Base-by-base conservation (phyloP, 2,888 invertebrate genomes). In the Catocala fraxini region DNA sequence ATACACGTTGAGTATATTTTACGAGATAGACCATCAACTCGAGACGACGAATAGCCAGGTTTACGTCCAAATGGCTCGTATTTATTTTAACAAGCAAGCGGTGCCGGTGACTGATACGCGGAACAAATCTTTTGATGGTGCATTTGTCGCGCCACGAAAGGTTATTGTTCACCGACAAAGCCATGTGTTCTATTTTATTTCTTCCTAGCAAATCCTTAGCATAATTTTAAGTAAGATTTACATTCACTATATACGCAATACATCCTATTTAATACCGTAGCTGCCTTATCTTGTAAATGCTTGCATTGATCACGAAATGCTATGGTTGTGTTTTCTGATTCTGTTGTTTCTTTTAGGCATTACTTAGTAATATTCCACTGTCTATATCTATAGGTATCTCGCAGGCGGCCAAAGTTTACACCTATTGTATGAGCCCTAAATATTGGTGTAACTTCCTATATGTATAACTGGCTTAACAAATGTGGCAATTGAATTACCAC, bases 81-180 rank as follows among this genome's bases (percentile, higher is more conserved):
- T 83, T 86, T 85, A 85, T 85, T 82, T 82, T 81, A 80, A 80
- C 79, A 82, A 84, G 85, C 79, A 77, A 81, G 77, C 73, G 71
- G 79, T 74, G 74, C 77, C 81, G 71, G 81, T 85, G 84, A 87
- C 83, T 76, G 80, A 87, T 85, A 77, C 73, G 79, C 82, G 79
- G 77, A 83, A 77, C 82, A 81, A 86, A 87, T 85, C 78, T 82
- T 82, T 83, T 82, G 82, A 86, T 81, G 80, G 80, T 71, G 73
- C 79, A 84, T 86, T 86, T 81, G 82, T 86, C 75, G 75, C 76
- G 73, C 72, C 63, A 59, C 66, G 70, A 75, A 74, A 75, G 77
- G 72, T 76, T 77, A 77, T 79, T 81, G 75, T 78, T 68, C 78
- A 75, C 64, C 63, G 63, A 65, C 73, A 57, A 70, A 68, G 68